These are phyloP conservation scores for Hydriomena furcata DNA, from an alignment of 2,888 invertebrate species.

Conservation along the genomic window DNA sequence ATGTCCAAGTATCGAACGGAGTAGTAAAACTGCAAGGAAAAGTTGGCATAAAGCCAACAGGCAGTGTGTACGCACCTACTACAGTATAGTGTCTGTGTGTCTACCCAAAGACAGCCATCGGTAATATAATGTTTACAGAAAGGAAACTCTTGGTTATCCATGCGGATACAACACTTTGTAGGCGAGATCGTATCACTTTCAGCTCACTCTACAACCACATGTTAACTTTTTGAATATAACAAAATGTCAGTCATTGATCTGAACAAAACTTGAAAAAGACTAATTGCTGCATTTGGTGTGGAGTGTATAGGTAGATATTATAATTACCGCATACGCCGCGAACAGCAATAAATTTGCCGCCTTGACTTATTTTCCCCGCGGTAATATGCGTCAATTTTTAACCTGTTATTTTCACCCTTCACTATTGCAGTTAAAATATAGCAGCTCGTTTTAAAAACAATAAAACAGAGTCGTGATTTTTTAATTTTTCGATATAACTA, in stretches of 20 bases:
- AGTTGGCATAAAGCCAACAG: constrained; percentile 66
- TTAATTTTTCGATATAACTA: too few species aligned
- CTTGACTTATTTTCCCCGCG: constrained; percentile 20
- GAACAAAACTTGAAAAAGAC: too few species aligned
- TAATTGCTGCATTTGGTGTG: too few species aligned
- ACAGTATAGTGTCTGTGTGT: constrained; percentile 7
- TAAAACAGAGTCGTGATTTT: too few species aligned
- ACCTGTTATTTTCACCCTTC: constrained; percentile 2
- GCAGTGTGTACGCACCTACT: constrained; percentile 40
- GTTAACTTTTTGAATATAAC: constrained; percentile 28
- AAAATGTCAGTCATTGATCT: too few species aligned
- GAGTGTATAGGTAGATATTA: too few species aligned
- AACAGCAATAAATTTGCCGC: constrained; percentile 20
- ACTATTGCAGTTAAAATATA: not conserved
- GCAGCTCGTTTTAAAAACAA: too few species aligned
- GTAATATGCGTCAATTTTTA: constrained; percentile 1
- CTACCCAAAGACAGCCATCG: constrained; percentile 25
- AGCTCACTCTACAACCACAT: constrained; percentile 31
- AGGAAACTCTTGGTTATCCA: constrained; percentile 68
- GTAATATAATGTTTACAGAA: constrained; percentile 63
- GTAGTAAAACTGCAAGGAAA: constrained; percentile 71
- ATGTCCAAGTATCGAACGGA: constrained; percentile 60
- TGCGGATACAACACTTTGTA: constrained; percentile 53
- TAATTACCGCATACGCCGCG: too few species aligned
- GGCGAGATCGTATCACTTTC: constrained; percentile 42